Evolutionary conservation across 2,113 vertebrate genomes (phyloP).

Genomic region (Lasiurus cinereus): DNA sequence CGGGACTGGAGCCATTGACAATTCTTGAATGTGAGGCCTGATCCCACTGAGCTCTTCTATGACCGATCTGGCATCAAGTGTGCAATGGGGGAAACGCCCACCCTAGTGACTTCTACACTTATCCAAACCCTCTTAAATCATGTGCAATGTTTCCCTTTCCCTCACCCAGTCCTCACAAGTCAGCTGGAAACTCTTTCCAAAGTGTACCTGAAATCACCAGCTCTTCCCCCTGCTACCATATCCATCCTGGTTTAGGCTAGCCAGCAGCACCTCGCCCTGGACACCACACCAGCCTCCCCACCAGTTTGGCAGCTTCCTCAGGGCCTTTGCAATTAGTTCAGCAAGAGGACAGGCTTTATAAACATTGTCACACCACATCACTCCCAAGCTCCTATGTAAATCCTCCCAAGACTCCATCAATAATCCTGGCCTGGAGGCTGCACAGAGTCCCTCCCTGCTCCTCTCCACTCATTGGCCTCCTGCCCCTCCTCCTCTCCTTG

Average conservation of each 20-base stretch:
- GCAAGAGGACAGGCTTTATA: background rate
- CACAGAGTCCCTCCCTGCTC: background rate
- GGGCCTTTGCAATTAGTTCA: background rate
- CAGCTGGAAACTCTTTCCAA: background rate
- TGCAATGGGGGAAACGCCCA: background rate
- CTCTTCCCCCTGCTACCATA: background rate
- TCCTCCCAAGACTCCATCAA: background rate
- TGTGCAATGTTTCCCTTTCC: background rate
- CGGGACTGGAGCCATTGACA: background rate
- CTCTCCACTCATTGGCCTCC: background rate
- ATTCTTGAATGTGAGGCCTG: background rate
- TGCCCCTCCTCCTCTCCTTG: background rate
- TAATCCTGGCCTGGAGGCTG: background rate
- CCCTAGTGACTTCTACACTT: background rate
- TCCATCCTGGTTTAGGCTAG: background rate
- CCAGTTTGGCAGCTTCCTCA: background rate
- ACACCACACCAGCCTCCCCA: background rate
- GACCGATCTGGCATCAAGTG: background rate
- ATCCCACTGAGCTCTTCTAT: background rate
- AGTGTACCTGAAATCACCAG: no score
- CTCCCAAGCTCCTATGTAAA: background rate
- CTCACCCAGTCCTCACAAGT: background rate
- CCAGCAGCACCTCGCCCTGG: background rate
- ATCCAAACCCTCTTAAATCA: background rate
- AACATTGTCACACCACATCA: background rate